A percentile compares a stretch with the other conserved stretches of the same genome.
Evolutionary conservation across 2,113 vertebrate species (phyloP).

Genomic region (Cyanistes caeruleus): DNA sequence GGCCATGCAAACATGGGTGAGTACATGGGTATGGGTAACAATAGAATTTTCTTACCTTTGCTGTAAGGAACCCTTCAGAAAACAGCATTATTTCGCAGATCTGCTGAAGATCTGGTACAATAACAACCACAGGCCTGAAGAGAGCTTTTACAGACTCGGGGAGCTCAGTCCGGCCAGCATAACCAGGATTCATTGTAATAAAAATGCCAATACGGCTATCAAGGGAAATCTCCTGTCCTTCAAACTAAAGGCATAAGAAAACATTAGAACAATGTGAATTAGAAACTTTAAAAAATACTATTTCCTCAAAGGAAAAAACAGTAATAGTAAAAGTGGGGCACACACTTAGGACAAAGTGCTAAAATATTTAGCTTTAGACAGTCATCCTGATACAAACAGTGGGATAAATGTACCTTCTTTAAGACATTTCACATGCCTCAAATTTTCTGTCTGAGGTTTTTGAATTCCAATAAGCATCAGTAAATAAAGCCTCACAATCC

Average conservation of each 20-base stretch:
- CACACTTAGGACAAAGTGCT: not conserved
- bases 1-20: not conserved
- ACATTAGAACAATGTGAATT: not conserved
- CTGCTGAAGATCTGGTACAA: slow-evolving; percentile 94
- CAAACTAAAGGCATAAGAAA: slow-evolving; percentile 80
- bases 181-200: slow-evolving; percentile 98
- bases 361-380: not conserved
- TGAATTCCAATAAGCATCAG: not conserved
- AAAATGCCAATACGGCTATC: slow-evolving; percentile 93
- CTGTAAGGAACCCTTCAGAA: slow-evolving; percentile 93
- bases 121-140: slow-evolving; percentile 94
- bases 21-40: not conserved
- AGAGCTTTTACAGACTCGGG: slow-evolving; percentile 96
- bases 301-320: not conserved
- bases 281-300: not conserved
- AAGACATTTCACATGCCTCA: not conserved
- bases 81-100: slow-evolving; percentile 99
- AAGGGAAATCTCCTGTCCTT: slow-evolving; percentile 90
- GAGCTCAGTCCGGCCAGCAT: slow-evolving; percentile 93
- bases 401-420: not conserved
- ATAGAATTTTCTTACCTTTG: slow-evolving; percentile 81
- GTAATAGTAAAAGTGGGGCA: not conserved
- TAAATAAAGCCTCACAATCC: not conserved
- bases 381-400: not conserved
- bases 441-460: not conserved